Percentiles rank a stretch among this genome's conserved stretches.
These are phyloP conservation scores for Micromussa lordhowensis DNA, from an alignment of 92 coral and sea anemone species.

Conservation along the genomic window DNA sequence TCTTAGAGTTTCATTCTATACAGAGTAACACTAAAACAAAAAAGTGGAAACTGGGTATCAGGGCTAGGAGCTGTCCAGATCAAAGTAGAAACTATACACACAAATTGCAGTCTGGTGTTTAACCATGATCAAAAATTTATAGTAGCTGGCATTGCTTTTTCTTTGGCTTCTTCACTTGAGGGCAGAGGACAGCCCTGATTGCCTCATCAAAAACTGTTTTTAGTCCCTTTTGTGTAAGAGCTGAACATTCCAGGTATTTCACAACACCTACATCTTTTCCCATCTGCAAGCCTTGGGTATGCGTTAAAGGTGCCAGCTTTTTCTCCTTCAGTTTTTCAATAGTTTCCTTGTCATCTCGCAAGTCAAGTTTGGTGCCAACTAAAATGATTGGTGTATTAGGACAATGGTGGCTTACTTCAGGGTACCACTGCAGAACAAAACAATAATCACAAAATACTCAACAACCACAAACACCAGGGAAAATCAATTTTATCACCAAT, in stretches of 20 bases:
- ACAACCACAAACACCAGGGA: background rate
- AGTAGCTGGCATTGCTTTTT: slow-evolving; percentile 51
- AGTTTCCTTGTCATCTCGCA: slow-evolving; percentile 94
- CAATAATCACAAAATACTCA: background rate
- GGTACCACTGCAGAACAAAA: slow-evolving; percentile 85
- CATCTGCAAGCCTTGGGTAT: slow-evolving; percentile 82
- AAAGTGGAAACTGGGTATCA: background rate
- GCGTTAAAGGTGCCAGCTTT: slow-evolving; percentile 79
- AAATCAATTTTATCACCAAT: background rate
- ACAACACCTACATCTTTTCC: slow-evolving; percentile 79
- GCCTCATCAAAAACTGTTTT: slow-evolving; percentile 95
- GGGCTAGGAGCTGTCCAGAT: background rate
- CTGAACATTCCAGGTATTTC: slow-evolving; percentile 96
- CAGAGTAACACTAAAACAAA: background rate
- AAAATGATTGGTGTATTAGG: slow-evolving; percentile 93
- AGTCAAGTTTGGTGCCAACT: slow-evolving; percentile 97
- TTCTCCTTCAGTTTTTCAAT: slow-evolving; percentile 87
- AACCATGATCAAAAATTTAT: slow-evolving; percentile 14
- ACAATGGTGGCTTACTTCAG: slow-evolving; percentile 98
- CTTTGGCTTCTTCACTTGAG: slow-evolving; percentile 61
- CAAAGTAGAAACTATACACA: slow-evolving; percentile 1
- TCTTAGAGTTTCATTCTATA: background rate
- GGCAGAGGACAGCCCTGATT: slow-evolving; percentile 86
- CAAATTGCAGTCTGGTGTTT: background rate
- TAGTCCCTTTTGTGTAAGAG: slow-evolving; percentile 94